These are phyloP conservation scores for Cricetomys ansorgei DNA, from an alignment of 2,113 vertebrate genomes.

Conservation along the genomic window DNA sequence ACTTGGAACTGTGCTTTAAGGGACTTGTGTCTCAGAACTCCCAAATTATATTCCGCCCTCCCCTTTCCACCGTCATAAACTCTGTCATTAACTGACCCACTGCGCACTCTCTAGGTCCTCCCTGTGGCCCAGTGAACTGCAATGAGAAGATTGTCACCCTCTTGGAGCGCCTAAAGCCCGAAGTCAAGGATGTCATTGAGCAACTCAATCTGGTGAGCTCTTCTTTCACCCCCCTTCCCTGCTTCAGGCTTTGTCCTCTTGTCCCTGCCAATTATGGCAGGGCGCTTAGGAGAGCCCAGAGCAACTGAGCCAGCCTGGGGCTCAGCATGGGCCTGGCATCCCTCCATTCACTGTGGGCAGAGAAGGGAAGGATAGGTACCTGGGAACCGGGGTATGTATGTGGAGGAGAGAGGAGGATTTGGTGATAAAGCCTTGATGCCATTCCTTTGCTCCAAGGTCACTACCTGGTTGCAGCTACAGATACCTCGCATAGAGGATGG, in stretches of 20 bases:
- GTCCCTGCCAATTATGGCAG: conserved; percentile 1
- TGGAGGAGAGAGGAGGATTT: no score
- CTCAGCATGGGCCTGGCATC: background rate
- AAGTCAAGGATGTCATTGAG: conserved; percentile 93
- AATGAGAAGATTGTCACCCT: conserved; percentile 91
- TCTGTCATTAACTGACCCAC: background rate
- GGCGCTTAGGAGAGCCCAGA: conserved; percentile 1
- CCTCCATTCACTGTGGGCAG: background rate
- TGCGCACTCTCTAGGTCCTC: conserved; percentile 85
- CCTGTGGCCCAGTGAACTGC: conserved; percentile 91
- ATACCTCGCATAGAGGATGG: conserved; percentile 95
- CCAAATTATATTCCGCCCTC: background rate
- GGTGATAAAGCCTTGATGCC: background rate
- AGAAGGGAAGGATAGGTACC: background rate
- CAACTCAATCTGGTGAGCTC: conserved; percentile 91
- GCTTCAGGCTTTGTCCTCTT: conserved; percentile 42
- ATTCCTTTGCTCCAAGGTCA: conserved; percentile 85
- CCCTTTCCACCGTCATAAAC: background rate
- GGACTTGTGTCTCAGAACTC: background rate
- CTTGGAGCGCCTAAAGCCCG: conserved; percentile 88
- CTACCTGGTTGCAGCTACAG: conserved; percentile 94
- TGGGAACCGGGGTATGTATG: background rate
- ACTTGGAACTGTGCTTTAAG: background rate
- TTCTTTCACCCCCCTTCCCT: background rate
- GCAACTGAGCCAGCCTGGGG: background rate